These are phyloP conservation scores for Malthinus seriepunctatus DNA, from an alignment of 2,888 invertebrate genomes.

Conservation along the genomic window DNA sequence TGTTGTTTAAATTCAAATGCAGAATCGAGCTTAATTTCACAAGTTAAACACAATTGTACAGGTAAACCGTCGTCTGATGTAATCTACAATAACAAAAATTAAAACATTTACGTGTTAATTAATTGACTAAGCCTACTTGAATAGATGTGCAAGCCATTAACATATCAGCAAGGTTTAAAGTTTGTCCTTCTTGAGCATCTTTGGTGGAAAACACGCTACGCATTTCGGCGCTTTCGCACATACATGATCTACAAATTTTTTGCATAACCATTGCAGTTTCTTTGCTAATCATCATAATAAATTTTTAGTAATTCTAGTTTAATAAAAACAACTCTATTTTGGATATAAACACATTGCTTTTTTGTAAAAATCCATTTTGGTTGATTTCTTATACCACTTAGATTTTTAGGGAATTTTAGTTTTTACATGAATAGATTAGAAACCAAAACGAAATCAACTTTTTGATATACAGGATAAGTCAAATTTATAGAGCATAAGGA, in stretches of 20 bases:
- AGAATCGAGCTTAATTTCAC: slow-evolving; percentile 49
- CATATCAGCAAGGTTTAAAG: slow-evolving; percentile 50
- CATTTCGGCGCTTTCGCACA: slow-evolving; percentile 49
- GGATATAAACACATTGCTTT: no score
- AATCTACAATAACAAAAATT: slow-evolving; percentile 40
- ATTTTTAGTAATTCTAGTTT: no score
- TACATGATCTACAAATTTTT: slow-evolving; percentile 54
- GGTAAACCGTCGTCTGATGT: slow-evolving; percentile 50
- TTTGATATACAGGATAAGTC: no score
- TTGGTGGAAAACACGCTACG: slow-evolving; percentile 50
- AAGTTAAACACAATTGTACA: slow-evolving; percentile 46
- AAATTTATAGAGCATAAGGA: no score
- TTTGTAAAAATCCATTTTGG: no score
- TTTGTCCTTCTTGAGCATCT: slow-evolving; percentile 41
- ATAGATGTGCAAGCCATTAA: slow-evolving; percentile 53
- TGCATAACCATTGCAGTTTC: slow-evolving; percentile 45
- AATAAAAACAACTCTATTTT: no score
- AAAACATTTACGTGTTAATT: not conserved
- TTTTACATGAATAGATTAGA: no score
- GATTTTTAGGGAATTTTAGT: no score
- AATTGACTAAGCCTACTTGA: slow-evolving; percentile 41
- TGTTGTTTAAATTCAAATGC: slow-evolving; percentile 52
- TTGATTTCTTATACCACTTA: no score
- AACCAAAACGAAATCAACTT: no score
- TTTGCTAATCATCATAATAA: slow-evolving; percentile 22